These are phyloP conservation scores for Synanthedon vespiformis DNA, from an alignment of 2,888 invertebrate species.

Conservation along the genomic window DNA sequence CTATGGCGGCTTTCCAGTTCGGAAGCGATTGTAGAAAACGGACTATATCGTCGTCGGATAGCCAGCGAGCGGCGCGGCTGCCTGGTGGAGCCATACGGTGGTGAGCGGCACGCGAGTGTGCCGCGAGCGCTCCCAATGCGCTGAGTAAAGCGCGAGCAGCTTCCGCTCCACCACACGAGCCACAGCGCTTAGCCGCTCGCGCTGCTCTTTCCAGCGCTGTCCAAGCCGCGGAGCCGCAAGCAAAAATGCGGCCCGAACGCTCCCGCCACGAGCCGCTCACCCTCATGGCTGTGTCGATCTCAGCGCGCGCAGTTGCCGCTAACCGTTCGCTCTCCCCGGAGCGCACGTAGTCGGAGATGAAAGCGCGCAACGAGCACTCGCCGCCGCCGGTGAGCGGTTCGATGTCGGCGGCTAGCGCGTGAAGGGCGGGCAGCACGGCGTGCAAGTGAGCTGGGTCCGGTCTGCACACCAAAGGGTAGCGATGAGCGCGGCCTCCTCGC, in stretches of 20 bases:
- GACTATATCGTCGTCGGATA: slow-evolving; percentile 95
- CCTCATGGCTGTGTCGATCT: slow-evolving; percentile 74
- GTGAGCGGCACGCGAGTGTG: slow-evolving; percentile 20
- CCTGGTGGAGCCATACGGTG: slow-evolving; percentile 14
- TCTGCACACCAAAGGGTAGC: slow-evolving; percentile 71
- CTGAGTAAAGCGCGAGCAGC: slow-evolving; percentile 22
- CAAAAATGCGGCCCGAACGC: slow-evolving; percentile 64
- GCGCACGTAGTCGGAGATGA: slow-evolving; percentile 88
- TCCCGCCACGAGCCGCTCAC: slow-evolving; percentile 82
- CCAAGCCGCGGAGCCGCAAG: slow-evolving; percentile 37
- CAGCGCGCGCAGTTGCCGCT: slow-evolving; percentile 24
- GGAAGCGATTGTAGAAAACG: slow-evolving; percentile 84
- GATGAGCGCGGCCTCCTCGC: slow-evolving; percentile 35
- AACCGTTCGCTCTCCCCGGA: slow-evolving; percentile 84
- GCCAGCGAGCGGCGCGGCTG: slow-evolving; percentile 65
- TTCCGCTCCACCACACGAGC: slow-evolving; percentile 21
- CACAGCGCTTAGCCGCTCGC: slow-evolving; percentile 24
- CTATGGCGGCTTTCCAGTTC: slow-evolving; percentile 35
- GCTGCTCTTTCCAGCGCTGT: slow-evolving; percentile 15
- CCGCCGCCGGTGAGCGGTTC: slow-evolving; percentile 71
- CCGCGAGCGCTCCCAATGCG: slow-evolving; percentile 22
- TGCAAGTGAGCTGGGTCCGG: slow-evolving; percentile 79
- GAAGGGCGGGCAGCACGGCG: slow-evolving; percentile 84
- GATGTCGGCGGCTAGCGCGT: slow-evolving; percentile 86
- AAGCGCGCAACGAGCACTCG: slow-evolving; percentile 83